Base-by-base conservation (phyloP, 2,888 invertebrate species). In the Unio pictorum region DNA sequence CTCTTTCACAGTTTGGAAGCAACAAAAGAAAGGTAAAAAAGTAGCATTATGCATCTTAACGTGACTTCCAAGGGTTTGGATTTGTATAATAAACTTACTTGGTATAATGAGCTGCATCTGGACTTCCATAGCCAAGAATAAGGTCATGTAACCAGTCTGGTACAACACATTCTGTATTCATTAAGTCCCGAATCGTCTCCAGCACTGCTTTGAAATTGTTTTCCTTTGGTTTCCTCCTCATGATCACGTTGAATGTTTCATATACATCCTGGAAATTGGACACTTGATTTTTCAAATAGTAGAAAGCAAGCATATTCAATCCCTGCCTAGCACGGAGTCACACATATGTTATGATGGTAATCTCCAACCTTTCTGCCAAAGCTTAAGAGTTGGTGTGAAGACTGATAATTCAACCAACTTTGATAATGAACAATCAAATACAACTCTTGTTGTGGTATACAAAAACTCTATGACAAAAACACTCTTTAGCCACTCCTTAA, bases 121-220 rank as follows among this genome's bases (percentile, higher is more conserved):
- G 99, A 91, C 99, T 97, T 0, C 99, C 99, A 88, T 99, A 99
- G 0, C 99, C 99, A 23, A 99, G 92, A 64, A 99, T 95, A 80
- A 99, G 96, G 76, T 92, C 91, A 69, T 91, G 90, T 55, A 92
- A 84, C 92, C 92, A 92, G 76, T 91, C 91, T n/a, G 90, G 90
- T 20, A 90, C 90, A 20, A 90, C 90, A 80, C 89, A 90, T 57
- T 89, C 84, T 0, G 99, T 99, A 89, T 99, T 99, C 98, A 99
- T 98, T 80, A 99, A 92, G 91, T 99, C 97, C 4, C 99, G 92
- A 73, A 99, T 99, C 0, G 99, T 99, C 90, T 99, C 98, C 82
- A 99, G 91, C 1, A 99, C 99, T 0, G 99, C 99, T 91, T 99
- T 99, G 91, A 99, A 99, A 91, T 99, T 99, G 89, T 99, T 99